Evolutionary conservation across 2,797 vertebrate species (phyloP).

Genomic region (Argentina silus): DNA sequence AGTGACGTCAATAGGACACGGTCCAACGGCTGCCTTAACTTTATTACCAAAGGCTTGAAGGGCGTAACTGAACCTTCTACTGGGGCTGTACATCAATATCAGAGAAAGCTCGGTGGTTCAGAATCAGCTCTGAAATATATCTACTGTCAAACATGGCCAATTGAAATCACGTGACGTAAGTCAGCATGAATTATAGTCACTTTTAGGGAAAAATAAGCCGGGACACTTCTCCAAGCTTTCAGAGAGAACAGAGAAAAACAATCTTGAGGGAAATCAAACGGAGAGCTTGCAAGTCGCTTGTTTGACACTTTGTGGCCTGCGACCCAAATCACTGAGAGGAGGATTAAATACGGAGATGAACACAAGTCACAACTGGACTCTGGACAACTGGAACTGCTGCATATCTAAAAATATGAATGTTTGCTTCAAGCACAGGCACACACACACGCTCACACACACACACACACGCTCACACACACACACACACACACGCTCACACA

Average conservation of each 20-base stretch:
- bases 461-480: neutral
- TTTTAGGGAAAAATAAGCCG: slow-evolving; percentile 51
- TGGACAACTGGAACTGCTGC: no score
- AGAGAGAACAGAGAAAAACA: slow-evolving; percentile 48
- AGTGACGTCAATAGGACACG: neutral
- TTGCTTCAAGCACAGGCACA: no score
- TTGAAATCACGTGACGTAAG: slow-evolving; percentile 6
- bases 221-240: slow-evolving; percentile 41
- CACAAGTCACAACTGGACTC: no score
- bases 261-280: slow-evolving; percentile 27
- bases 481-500: no score
- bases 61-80: slow-evolving; percentile 18
- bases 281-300: slow-evolving; percentile 17
- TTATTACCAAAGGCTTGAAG: neutral
- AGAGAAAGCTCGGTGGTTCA: neutral
- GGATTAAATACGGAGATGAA: no score
- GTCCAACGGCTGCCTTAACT: neutral
- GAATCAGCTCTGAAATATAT: neutral
- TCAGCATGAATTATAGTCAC: slow-evolving; percentile 27
- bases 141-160: neutral
- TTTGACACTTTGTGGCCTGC: slow-evolving; percentile 38
- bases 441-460: neutral
- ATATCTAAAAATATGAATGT: no score
- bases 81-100: slow-evolving; percentile 13
- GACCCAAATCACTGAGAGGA: neutral